Evolutionary conservation across 2,797 vertebrate genomes (phyloP).

Genomic region (Halcyon badia): DNA sequence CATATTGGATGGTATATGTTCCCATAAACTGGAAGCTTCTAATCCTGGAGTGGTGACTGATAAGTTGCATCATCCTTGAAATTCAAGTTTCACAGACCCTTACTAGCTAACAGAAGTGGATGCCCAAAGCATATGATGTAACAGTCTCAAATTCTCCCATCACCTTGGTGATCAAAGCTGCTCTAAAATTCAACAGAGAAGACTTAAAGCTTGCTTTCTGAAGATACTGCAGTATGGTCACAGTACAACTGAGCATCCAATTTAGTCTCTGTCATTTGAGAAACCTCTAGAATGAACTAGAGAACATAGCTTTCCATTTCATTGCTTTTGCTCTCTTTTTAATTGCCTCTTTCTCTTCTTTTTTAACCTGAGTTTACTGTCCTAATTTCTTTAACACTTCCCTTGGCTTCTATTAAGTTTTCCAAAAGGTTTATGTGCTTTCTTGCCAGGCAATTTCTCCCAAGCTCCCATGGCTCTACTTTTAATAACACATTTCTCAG

Average conservation of each 20-base stretch:
- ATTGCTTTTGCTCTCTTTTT: neutral
- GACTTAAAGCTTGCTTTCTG: neutral
- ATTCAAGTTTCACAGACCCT: neutral
- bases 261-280: neutral
- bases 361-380: slow-evolving; percentile 2
- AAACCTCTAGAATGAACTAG: neutral
- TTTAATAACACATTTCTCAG: slow-evolving; percentile 41
- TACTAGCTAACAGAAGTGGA: neutral
- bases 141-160: neutral
- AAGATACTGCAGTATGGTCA: neutral
- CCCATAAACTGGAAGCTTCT: neutral
- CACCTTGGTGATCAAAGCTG: neutral
- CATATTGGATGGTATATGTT: neutral
- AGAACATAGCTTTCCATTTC: neutral
- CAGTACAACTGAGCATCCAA: neutral
- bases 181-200: neutral
- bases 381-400: slow-evolving; percentile 57
- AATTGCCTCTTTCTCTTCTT: neutral
- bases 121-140: neutral
- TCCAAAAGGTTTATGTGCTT: slow-evolving; percentile 23
- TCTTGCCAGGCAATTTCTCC: slow-evolving; percentile 23
- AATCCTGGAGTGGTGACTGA: neutral
- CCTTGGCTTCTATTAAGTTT: slow-evolving; percentile 28
- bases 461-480: neutral
- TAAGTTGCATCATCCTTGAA: neutral